These are phyloP conservation scores for Yponomeuta malinellus DNA, from an alignment of 2,888 invertebrate species.

Conservation along the genomic window DNA sequence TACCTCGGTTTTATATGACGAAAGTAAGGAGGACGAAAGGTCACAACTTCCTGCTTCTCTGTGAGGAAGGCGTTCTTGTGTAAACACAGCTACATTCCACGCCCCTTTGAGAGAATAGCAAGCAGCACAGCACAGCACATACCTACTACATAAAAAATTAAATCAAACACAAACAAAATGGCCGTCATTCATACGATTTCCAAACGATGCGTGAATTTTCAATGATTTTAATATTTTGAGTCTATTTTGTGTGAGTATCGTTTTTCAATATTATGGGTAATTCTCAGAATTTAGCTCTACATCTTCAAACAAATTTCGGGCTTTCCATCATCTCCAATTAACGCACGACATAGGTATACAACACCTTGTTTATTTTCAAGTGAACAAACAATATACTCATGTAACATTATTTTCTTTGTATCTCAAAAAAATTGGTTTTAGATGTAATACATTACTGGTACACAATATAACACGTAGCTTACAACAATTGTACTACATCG, in stretches of 20 bases:
- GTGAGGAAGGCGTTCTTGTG: not conserved
- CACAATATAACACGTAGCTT: not conserved
- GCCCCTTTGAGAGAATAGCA: conserved; percentile 4
- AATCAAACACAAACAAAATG: conserved; percentile 56
- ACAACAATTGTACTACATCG: not conserved
- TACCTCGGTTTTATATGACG: too few relatives aligned
- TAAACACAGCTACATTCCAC: not conserved
- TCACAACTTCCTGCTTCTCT: too few relatives aligned
- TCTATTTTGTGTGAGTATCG: not conserved
- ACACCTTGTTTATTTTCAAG: conserved; percentile 14
- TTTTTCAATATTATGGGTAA: not conserved
- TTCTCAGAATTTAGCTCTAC: not conserved
- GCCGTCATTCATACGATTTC: conserved; percentile 39
- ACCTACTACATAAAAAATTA: conserved; percentile 9
- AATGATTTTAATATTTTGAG: conserved; percentile 4
- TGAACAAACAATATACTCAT: not conserved
- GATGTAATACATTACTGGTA: not conserved
- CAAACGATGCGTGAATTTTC: conserved; percentile 33
- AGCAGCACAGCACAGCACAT: too few relatives aligned
- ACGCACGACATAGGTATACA: not conserved
- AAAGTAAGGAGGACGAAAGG: too few relatives aligned
- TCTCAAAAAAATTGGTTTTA: not conserved
- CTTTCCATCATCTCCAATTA: not conserved
- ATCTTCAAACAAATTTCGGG: not conserved
- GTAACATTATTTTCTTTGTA: not conserved